Evolutionary conservation across 1,140 invertebrate genomes (phyloP), one percentile per base, ranked within the genome.

Genomic region (Papilio dardanus): DNA sequence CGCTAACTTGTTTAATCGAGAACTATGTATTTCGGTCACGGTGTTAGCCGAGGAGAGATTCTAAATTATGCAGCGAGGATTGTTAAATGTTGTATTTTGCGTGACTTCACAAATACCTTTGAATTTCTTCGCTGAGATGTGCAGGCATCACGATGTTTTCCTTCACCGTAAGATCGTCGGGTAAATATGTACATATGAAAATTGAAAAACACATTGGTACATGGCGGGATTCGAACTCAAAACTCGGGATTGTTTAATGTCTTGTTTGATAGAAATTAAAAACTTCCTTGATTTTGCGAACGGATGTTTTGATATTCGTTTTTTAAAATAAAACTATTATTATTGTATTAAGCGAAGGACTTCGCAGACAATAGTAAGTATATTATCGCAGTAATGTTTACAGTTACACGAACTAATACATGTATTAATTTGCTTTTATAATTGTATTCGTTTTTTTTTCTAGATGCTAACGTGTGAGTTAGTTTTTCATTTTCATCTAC

Each of bases 21-120:
- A 74, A 40, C 71, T 77, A 58, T 33, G 67, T 31, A 77, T 77
- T 71, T 77, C 71, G 76, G 76, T 77, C 76, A 77, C 76, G 76
- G 46, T 40, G 67, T 24, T 14, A 35, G 33, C 35, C 24, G 67
- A 28, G 66, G 76, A 50, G 71, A 77, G 71, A 74, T 77, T 62
- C 71, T 42, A 73, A 76, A 42, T 35, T 69, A 74, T 68, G 28
- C 58, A 40, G 30, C 24, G 46, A 42, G 54, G 71, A 73, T 77
- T 71, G 37, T n/a, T n/a, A n/a, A n/a, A n/a, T n/a, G n/a, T n/a
- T n/a, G n/a, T n/a, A n/a, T n/a, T n/a, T n/a, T n/a, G n/a, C n/a
- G n/a, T n/a, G n/a, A n/a, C n/a, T n/a, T n/a, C n/a, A n/a, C n/a
- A n/a, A n/a, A n/a, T n/a, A n/a, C n/a, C n/a, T n/a, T n/a, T n/a